Evolutionary conservation across 2,113 vertebrate species (phyloP).

Genomic region (Mesitornis unicolor): DNA sequence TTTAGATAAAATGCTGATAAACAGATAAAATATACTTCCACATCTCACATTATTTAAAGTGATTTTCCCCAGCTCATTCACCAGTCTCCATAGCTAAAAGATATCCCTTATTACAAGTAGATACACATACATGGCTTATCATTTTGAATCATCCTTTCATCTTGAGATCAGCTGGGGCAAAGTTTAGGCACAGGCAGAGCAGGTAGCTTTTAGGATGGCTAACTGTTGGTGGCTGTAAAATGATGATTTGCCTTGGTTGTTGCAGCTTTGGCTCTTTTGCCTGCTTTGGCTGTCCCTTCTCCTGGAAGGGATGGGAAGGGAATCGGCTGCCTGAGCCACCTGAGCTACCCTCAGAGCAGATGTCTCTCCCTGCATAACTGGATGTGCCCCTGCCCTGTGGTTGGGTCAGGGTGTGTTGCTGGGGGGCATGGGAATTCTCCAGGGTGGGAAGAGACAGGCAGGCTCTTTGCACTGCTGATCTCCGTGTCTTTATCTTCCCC

Average conservation of each 20-base stretch:
- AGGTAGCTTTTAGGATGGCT: background rate
- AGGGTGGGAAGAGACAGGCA: background rate
- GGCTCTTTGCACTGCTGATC: fast-evolving
- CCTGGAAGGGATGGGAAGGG: background rate
- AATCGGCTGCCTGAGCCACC: fast-evolving
- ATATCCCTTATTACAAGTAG: background rate
- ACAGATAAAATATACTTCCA: background rate
- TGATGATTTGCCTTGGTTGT: fast-evolving
- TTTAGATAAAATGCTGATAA: conserved; percentile 8
- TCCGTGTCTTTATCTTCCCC: background rate
- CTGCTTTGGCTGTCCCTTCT: background rate
- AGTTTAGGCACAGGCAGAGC: background rate
- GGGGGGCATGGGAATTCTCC: fast-evolving
- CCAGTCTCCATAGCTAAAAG: background rate
- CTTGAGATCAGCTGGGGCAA: background rate
- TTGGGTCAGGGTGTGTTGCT: background rate
- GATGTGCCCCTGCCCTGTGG: background rate
- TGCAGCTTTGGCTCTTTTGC: fast-evolving
- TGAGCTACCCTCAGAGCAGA: fast-evolving
- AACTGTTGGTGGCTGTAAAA: background rate
- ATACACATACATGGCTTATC: background rate
- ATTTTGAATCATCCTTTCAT: background rate
- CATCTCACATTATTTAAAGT: background rate
- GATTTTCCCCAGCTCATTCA: background rate
- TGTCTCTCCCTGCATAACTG: fast-evolving